Evolutionary conservation across 2,113 vertebrate species (phyloP).

Genomic region (Sceloporus undulatus): DNA sequence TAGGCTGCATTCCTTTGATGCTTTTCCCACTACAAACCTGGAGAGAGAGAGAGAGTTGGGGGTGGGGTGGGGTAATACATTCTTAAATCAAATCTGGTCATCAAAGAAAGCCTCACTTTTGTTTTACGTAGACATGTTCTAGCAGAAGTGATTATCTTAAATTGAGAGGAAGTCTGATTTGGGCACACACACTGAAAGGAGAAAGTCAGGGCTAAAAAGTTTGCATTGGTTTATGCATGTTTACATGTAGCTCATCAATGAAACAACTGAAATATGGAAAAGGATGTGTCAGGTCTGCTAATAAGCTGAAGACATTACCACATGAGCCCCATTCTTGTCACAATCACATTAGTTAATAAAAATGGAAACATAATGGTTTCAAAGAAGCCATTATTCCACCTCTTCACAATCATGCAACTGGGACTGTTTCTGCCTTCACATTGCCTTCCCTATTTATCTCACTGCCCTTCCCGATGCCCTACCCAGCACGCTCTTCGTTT

Average conservation of each 20-base stretch:
- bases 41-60: not conserved
- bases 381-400: too few relatives aligned
- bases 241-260: not conserved
- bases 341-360: too few relatives aligned
- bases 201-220: not conserved
- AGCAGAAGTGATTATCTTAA: not conserved
- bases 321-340: too few relatives aligned
- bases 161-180: not conserved
- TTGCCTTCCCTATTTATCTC: too few relatives aligned
- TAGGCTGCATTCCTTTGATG: not conserved
- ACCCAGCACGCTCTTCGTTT: too few relatives aligned
- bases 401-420: too few relatives aligned
- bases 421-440: too few relatives aligned
- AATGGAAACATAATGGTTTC: too few relatives aligned
- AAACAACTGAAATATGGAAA: not conserved
- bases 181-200: not conserved
- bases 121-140: not conserved
- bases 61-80: not conserved
- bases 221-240: not conserved
- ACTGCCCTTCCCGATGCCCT: too few relatives aligned
- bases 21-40: not conserved
- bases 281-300: not conserved
- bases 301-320: not conserved
- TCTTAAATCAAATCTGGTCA: not conserved
- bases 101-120: constrained; percentile 5